Base-by-base conservation (phyloP, 2,888 invertebrate genomes). In the Epinotia demarniana region DNA sequence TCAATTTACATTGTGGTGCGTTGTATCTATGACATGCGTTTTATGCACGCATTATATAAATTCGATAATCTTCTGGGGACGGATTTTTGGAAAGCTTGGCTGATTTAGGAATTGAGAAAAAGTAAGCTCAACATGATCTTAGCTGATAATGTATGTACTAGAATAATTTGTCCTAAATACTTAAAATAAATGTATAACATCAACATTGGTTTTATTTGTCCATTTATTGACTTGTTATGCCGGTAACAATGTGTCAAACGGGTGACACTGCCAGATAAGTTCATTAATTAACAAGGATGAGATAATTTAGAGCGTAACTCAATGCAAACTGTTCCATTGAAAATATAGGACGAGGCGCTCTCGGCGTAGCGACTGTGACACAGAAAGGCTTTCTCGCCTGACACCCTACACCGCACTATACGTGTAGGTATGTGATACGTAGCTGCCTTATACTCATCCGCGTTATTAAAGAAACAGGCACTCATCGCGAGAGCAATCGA, bases 51-150 rank as follows among this genome's bases (percentile, higher is more conserved):
- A 82, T 79, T 87, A 84, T 89, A 87, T 88, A 87, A 85, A 87
- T 83, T 85, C 83, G 83, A 86, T 81, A 80, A 79, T 82, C 76
- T 82, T 83, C 82, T 84, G 82, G 83, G 79, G 18, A 80, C 78
- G 74, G 79, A 79, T 80, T 80, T 82, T 84, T 81, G 83, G 82
- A 82, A 87, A 85, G 90, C 90, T 90, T 91, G 89, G 89, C 90
- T 90, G 89, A 91, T 86, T 85, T 90, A 92, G 92, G 93, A 93
- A 93, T 93, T 93, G 93, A 92, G 88, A 90, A 86, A 67, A 92
- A 87, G 87, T 90, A 92, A 90, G 92, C 93, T 92, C 93, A 93
- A 92, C 83, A 85, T 88, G 87, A 89, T 86, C 81, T 87, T 90
- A 90, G 87, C 86, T 84, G 87, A 87, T 88, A 88, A 89, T 86